These are phyloP conservation scores for Troglohyphantes excavatus DNA, from an alignment of 2,888 invertebrate species.

Conservation along the genomic window DNA sequence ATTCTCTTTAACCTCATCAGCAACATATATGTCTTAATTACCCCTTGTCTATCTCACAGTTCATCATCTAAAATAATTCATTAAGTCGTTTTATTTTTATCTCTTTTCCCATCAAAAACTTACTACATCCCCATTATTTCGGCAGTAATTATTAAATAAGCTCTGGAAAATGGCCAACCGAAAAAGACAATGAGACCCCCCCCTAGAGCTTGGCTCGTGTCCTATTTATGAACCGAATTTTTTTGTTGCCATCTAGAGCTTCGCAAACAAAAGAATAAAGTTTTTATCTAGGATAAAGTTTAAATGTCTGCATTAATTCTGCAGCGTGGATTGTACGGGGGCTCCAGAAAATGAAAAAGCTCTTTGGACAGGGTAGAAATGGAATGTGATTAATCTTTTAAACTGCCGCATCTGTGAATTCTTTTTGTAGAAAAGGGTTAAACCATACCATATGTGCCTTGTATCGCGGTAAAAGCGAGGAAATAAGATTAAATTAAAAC, in stretches of 20 bases:
- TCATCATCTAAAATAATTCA: neutral
- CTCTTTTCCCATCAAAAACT: conserved; percentile 30
- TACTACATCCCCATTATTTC: conserved; percentile 37
- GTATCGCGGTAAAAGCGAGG: no score
- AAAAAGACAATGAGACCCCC: neutral
- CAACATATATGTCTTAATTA: neutral
- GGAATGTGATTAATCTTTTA: no score
- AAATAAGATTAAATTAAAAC: no score
- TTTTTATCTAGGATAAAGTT: neutral
- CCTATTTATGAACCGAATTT: conserved; percentile 33
- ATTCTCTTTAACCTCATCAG: no score
- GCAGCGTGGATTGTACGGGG: neutral
- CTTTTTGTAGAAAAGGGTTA: neutral
- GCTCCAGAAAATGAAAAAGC: neutral
- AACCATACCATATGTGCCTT: neutral
- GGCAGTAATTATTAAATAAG: conserved; percentile 52
- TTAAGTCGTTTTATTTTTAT: conserved; percentile 20
- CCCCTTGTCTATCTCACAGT: neutral
- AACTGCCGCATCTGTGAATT: neutral
- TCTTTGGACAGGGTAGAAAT: neutral
- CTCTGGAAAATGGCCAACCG: conserved; percentile 11
- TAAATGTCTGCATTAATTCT: conserved; percentile 15
- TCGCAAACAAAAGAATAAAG: neutral
- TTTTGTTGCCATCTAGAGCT: conserved; percentile 20
- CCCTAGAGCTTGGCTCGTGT: conserved; percentile 26